A percentile compares a stretch with the other conserved stretches of the same genome.
Conservation (phyloP, 2,888 invertebrate species). For the Tricholauxania praeusta region DNA sequence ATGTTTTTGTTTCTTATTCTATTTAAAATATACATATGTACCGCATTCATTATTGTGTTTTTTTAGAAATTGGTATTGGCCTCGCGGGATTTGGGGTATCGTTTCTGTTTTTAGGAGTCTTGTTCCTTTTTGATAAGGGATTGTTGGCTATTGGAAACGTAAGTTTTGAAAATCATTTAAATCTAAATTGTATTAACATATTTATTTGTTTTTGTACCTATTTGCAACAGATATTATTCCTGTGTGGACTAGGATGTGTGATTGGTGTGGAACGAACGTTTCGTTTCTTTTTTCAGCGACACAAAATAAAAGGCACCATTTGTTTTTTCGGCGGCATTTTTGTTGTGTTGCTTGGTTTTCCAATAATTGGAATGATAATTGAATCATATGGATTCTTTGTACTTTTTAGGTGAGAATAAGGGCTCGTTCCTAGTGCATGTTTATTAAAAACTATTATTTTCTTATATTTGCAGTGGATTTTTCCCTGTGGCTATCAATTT, state of each 20-base stretch:
- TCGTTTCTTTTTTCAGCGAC: slow-evolving; percentile 97
- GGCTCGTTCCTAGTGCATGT: not conserved
- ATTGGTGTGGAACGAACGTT: slow-evolving; percentile 96
- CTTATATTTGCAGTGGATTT: slow-evolving; percentile 82
- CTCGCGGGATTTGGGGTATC: slow-evolving; percentile 95
- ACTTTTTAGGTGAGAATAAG: slow-evolving; percentile 77
- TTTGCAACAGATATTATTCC: slow-evolving; percentile 90
- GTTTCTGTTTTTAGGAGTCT: slow-evolving; percentile 93
- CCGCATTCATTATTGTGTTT: slow-evolving; percentile 40
- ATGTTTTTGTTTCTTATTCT: slow-evolving; percentile 22
- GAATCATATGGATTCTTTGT: slow-evolving; percentile 96
- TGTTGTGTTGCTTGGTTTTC: slow-evolving; percentile 95
- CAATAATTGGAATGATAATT: slow-evolving; percentile 94
- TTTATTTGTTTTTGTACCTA: slow-evolving; percentile 42
- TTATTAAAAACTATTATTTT: slow-evolving; percentile 14
- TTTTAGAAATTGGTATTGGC: slow-evolving; percentile 95
- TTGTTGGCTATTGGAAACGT: slow-evolving; percentile 99
- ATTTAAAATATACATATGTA: slow-evolving; percentile 3
- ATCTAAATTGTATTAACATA: not conserved
- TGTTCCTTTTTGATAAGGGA: slow-evolving; percentile 96
- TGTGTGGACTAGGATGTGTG: slow-evolving; percentile 93
- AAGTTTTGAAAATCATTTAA: slow-evolving; percentile 69
- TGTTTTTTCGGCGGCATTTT: slow-evolving; percentile 94
- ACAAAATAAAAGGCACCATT: slow-evolving; percentile 90
- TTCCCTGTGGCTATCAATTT: slow-evolving; percentile 97